Conservation (phyloP, 2,888 invertebrate species). For the Noctua comes region DNA sequence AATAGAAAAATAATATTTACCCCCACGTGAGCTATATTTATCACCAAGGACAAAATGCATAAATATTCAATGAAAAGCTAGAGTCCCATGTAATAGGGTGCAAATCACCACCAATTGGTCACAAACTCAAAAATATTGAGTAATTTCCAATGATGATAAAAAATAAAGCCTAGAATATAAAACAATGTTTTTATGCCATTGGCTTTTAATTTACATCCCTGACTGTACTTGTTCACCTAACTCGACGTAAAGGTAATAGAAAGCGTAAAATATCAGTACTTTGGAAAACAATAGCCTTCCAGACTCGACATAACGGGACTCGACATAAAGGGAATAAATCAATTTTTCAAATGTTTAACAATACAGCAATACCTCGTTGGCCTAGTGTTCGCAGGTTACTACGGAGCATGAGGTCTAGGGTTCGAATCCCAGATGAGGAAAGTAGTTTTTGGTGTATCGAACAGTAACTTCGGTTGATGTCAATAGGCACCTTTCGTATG, state of each 20-base stretch:
- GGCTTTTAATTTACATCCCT: no score
- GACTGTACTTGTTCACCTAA: no score
- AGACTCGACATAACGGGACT: no score
- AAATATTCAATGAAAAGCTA: not conserved
- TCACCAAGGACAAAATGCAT: not conserved
- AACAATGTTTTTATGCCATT: no score
- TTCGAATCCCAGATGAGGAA: not conserved
- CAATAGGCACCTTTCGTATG: not conserved
- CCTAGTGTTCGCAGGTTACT: not conserved
- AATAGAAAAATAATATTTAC: not conserved
- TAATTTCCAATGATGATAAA: no score
- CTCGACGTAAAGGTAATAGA: no score
- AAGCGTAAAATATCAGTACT: no score
- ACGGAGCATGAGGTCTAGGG: not conserved
- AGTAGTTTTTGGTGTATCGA: not conserved
- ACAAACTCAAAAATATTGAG: not conserved
- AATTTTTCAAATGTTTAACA: no score
- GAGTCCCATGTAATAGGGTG: not conserved
- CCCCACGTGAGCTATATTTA: not conserved
- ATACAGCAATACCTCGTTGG: no score
- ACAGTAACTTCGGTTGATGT: not conserved
- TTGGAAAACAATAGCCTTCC: no score
- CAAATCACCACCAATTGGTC: not conserved
- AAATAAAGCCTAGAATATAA: no score
- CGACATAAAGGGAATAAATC: no score